Conservation (phyloP, 92 coral and sea anemone species). For the Nematostella vectensis region DNA sequence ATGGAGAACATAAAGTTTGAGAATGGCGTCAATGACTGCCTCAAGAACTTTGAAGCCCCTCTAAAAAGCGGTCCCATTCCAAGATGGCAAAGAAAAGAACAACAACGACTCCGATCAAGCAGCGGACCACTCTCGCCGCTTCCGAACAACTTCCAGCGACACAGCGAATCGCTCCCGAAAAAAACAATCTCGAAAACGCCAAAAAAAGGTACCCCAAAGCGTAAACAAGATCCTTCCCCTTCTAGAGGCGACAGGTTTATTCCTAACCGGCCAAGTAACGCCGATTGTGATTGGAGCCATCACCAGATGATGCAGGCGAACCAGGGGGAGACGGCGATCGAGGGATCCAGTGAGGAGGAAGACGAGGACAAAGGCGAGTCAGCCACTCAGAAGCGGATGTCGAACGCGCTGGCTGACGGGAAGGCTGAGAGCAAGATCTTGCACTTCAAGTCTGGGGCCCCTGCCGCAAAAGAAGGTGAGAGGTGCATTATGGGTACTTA, state of each 20-base stretch:
- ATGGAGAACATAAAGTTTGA: conserved; percentile 92
- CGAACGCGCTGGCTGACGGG: conserved; percentile 6
- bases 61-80: conserved; percentile 72
- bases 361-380: conserved; percentile 19
- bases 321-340: conserved; percentile 27
- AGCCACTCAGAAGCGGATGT: conserved; percentile 13
- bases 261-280: conserved; percentile 55
- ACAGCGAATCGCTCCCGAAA: conserved; percentile 26
- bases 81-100: conserved; percentile 88
- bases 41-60: conserved; percentile 80
- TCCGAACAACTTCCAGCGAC: conserved; percentile 20
- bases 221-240: conserved; percentile 45
- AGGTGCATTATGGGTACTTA: too few species aligned
- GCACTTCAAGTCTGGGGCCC: conserved; percentile 85
- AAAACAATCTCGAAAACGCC: conserved; percentile 65
- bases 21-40: conserved; percentile 76
- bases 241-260: conserved; percentile 80
- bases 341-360: conserved; percentile 35
- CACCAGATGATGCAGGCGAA: conserved; percentile 57
- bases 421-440: conserved; percentile 55
- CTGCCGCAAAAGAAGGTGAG: conserved; percentile 82
- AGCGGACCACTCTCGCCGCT: conserved; percentile 44
- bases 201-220: conserved; percentile 57
- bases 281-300: conserved; percentile 85
- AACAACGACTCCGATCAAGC: conserved; percentile 22